Conservation (phyloP, 2,113 vertebrate genomes). For the Ceyx margarethae region DNA sequence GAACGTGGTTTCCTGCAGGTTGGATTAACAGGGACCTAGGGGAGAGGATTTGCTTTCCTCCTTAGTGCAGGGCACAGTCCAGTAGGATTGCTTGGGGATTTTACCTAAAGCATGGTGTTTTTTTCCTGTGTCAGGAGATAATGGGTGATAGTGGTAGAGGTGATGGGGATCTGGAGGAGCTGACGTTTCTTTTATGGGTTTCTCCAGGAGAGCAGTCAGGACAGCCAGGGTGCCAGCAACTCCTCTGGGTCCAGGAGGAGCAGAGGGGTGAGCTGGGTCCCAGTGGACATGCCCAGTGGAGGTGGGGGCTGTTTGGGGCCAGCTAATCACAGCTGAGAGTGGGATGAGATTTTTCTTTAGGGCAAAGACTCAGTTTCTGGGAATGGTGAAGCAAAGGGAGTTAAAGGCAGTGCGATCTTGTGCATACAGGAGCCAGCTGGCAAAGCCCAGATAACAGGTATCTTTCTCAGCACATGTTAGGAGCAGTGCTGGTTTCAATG, state of each 20-base stretch:
- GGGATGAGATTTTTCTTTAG: background rate
- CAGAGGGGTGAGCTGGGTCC: background rate
- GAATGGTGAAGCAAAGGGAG: background rate
- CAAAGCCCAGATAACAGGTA: constrained; percentile 49
- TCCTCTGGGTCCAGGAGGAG: background rate
- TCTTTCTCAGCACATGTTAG: constrained; percentile 35
- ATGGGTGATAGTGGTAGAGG: background rate
- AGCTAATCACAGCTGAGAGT: background rate
- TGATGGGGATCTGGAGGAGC: background rate
- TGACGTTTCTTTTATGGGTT: background rate
- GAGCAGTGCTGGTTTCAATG: constrained; percentile 24
- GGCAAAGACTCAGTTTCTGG: background rate
- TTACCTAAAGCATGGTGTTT: background rate
- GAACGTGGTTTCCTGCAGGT: background rate
- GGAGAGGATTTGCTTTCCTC: background rate
- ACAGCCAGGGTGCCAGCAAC: background rate
- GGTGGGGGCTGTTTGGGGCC: background rate
- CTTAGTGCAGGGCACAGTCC: background rate
- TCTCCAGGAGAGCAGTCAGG: background rate
- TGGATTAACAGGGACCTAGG: background rate
- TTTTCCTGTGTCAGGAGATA: background rate
- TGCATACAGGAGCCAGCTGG: constrained; percentile 51
- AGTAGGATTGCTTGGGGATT: background rate
- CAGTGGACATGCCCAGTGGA: accelerated
- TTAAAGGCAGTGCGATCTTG: constrained; percentile 2